Conservation (phyloP, 2,888 invertebrate genomes). For the Pristionchus exspectatus region DNA sequence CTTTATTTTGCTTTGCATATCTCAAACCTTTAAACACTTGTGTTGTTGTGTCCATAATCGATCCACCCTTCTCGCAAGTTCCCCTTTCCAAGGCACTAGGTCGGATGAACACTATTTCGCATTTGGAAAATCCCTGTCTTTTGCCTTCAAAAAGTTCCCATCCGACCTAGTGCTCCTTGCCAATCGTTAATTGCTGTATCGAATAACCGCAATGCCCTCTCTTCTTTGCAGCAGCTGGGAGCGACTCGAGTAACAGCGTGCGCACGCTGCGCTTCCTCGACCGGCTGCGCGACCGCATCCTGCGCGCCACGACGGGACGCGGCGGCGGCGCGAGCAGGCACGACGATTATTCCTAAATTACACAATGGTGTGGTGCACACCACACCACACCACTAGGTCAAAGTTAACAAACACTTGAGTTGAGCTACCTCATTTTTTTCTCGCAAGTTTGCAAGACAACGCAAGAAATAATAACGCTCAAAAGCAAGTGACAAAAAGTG, state of each 20-base stretch:
- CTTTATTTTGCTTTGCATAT: neutral
- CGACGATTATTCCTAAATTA: neutral
- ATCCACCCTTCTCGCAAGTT: neutral
- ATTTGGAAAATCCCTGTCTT: too few relatives aligned
- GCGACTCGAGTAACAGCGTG: conserved; percentile 71
- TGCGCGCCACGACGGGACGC: conserved; percentile 56
- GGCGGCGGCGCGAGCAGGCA: conserved; percentile 39
- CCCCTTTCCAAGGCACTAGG: neutral
- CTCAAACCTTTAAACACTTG: too few relatives aligned
- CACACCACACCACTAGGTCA: neutral
- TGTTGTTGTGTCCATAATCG: neutral
- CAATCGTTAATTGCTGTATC: too few relatives aligned
- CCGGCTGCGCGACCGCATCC: conserved; percentile 66
- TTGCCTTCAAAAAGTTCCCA: too few relatives aligned
- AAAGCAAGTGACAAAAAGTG: neutral
- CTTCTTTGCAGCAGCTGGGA: conserved; percentile 69
- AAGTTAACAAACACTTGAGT: neutral
- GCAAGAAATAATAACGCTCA: conserved; percentile 27
- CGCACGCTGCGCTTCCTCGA: conserved; percentile 67
- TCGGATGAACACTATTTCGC: too few relatives aligned
- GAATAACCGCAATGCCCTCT: neutral
- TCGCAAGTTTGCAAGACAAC: conserved; percentile 23
- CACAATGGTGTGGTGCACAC: neutral
- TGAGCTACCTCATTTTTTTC: neutral
- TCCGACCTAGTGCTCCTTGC: too few relatives aligned